Base-by-base conservation (phyloP, 1,140 invertebrate species). In the Neelides sp. region DNA sequence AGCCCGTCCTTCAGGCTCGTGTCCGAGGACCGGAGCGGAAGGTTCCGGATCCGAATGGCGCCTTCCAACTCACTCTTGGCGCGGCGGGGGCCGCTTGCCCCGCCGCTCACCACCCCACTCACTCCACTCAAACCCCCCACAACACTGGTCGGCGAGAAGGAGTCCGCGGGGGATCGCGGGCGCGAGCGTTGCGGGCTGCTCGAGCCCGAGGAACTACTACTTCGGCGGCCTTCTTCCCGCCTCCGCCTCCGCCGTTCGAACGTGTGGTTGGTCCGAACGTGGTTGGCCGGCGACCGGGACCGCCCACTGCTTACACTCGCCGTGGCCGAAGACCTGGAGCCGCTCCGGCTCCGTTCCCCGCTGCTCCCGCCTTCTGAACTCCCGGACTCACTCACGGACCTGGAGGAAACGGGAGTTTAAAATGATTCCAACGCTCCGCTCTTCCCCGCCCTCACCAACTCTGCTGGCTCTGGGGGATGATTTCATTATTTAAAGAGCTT, bases 41-140 rank as follows among this genome's bases (percentile, higher is more conserved):
- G 71, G 68, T 93, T 92, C 59, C 82, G 77, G 43, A 95, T 89
- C 70, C 86, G 89, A 63, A 96, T 93, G 35, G 87, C 89, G 19
- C 71, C 48, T 71, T 69, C 68, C 65, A 54, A 67, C 64, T 65
- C 69, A n/a, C n/a, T n/a, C n/a, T n/a, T n/a, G n/a, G n/a, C n/a
- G n/a, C n/a, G n/a, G 61, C 67, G 46, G 51, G 62, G 48, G 61
- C 59, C 40, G 68, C 61, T 61, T 65, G 69, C 50, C 66, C 66
- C 52, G 68, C 70, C 63, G 66, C 70, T 45, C 65, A 67, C 8
- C 58, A 65, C 43, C 61, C 64, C 37, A 62, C 66, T 52, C 64
- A 66, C 42, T 61, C 67, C 52, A 45, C 61, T n/a, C n/a, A n/a
- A 50, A 34, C 58, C 55, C 55, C 63, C 12, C 62, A 55, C 41